Base-by-base conservation (phyloP, 1,140 invertebrate genomes). In the Euura lappo region DNA sequence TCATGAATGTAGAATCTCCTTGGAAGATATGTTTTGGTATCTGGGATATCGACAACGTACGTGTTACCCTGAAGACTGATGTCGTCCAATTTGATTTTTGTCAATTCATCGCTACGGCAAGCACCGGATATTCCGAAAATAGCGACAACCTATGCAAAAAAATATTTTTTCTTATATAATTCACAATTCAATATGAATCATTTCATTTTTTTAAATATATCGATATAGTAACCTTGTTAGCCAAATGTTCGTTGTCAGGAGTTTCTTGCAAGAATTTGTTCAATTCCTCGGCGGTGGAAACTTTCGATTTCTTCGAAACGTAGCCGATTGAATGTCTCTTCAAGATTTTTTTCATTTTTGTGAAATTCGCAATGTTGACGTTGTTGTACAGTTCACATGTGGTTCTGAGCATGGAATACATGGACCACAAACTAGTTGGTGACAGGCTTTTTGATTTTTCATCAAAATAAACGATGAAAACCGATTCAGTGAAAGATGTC, bases 261-360 rank as follows among this genome's bases (percentile, higher is more conserved):
- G 74, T 75, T 69, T 74, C 71, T 44, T 46, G 7, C 4, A 78
- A 4, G 60, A 78, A 78, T 46, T 74, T 75, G 28, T 67, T n/a
- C 6, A 76, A 28, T 13, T 78, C 68, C 6, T n/a, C 5, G 42
- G 6, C 13, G 13, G 75, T 60, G 8, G 75, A 68, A 5, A 72
- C 65, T 70, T 75, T 64, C 3, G 75, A 72, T 43, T 78, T 76
- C 71, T 71, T 76, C 68, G 13, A 44, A 64, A 8, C 45, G 71
- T 75, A 72, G 42, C 69, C 74, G 28, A 66, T 45, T 2, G 68
- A 60, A 51, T 73, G 13, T 42, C 65, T 68, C 65, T 77, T 75
- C 60, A 75, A 75, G 42, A 75, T 71, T 4, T 66, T 46, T 13
- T 28, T 70, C 47, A 71, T 42, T 43, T 70, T 60, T 43, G 67